Evolutionary conservation across 2,888 invertebrate species (phyloP), one percentile per base, ranked within the genome.

Genomic region (Cepaea hortensis): DNA sequence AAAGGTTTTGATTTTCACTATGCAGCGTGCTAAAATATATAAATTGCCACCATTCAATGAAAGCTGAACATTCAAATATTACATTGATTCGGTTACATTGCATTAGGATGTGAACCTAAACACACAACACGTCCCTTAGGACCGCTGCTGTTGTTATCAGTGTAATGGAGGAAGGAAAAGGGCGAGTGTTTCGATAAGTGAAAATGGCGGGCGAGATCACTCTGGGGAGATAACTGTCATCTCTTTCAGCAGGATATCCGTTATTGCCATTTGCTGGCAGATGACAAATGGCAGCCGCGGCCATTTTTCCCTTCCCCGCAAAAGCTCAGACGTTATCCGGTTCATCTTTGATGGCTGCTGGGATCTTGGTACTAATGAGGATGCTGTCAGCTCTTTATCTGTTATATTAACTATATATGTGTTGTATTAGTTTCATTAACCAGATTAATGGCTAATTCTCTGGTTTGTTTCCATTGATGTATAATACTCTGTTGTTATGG

Each of bases 221-320:
- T 62, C 62, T 3, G 3, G 62, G 62, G 5, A 79, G 79, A 79
- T 79, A 79, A 62, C 61, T 62, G 55, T 77, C 62, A 62, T 23
- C 62, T 62, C 9, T 11, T 11, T 13, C 23, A 15, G 4, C 62
- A 15, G 79, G 23, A 62, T 61, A n/a, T 9, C n/a, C 20, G 55
- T 6, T 77, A 35, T 13, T 13, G 3, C 1, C 7, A 23, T 4
- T 1, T 18, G 11, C 35, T 62, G 62, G 62, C 79, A 62, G 35
- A 79, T 23, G 62, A 79, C 79, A 79, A 62, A 79, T 65, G 61
- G 79, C 79, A 62, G 61, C 62, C 46, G 5, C 23, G 79, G n/a
- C 18, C 2, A 79, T 35, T 18, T 15, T 13, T 62, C 15, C 61
- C 15, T 55, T 35, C 35, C n/a, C 15, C 0, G n/a, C 13, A 50